Conservation (phyloP, 2,113 vertebrate genomes). For the Triplophysa tibetana region DNA sequence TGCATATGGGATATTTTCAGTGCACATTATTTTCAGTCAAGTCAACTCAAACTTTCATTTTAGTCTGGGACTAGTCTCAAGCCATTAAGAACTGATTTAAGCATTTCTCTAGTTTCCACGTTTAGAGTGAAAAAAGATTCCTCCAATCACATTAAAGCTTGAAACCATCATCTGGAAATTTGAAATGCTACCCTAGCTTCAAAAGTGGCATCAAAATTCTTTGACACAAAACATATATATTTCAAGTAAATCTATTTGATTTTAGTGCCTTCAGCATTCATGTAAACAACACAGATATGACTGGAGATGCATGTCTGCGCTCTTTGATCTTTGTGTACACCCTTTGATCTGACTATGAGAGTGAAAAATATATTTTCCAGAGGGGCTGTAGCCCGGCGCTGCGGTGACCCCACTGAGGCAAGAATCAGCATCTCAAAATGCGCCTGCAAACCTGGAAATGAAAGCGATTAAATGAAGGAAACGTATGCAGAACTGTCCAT, state of each 20-base stretch:
- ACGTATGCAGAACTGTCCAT: conserved; percentile 54
- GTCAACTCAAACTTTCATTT: too few species aligned
- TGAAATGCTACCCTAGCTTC: conserved; percentile 74
- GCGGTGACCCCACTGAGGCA: conserved; percentile 64
- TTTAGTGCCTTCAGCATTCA: conserved; percentile 78
- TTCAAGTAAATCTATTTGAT: conserved; percentile 79
- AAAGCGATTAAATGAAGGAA: conserved; percentile 71
- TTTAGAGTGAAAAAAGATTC: conserved; percentile 41
- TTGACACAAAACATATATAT: conserved; percentile 77
- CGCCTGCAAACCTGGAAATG: conserved; percentile 63
- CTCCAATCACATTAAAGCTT: conserved; percentile 68
- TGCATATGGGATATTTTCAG: too few species aligned
- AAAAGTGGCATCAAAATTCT: conserved; percentile 80
- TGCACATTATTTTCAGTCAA: too few species aligned
- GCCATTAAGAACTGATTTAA: not conserved
- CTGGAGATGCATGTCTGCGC: conserved; percentile 68
- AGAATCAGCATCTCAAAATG: conserved; percentile 63
- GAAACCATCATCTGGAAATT: conserved; percentile 74
- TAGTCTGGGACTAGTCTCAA: too few species aligned
- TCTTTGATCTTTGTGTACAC: conserved; percentile 74
- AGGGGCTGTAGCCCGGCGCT: conserved; percentile 62
- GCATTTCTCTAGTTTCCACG: not conserved
- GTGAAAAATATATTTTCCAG: conserved; percentile 77
- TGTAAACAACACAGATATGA: conserved; percentile 82
- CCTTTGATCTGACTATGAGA: conserved; percentile 76